phyloP scores from a whole-genome alignment of 2,888 invertebrate species.

The Blastobasis adustella region DNA sequence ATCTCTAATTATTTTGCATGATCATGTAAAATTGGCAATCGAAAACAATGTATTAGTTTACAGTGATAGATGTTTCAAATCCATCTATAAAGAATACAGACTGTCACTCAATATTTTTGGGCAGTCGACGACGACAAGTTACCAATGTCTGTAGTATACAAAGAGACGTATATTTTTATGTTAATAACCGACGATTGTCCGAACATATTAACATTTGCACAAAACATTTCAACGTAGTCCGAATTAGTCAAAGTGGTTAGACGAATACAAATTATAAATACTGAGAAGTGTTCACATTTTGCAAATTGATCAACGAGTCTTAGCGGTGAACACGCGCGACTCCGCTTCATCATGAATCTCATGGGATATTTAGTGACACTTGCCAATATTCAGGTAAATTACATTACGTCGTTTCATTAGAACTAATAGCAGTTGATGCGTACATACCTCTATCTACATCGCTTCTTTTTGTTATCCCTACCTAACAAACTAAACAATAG shows the following conservation, averaged over 20 bases:
- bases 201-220: slow-evolving; percentile 34
- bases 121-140: not conserved
- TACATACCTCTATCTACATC: too few species aligned
- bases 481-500: too few species aligned
- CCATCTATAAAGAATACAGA: slow-evolving; percentile 3
- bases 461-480: too few species aligned
- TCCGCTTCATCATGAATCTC: slow-evolving; percentile 23
- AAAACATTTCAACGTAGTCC: slow-evolving; percentile 26
- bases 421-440: not conserved
- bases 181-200: slow-evolving; percentile 26
- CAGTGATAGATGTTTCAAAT: slow-evolving; percentile 11
- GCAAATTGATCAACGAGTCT: slow-evolving; percentile 19
- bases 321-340: slow-evolving; percentile 1
- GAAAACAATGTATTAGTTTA: not conserved
- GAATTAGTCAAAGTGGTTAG: slow-evolving; percentile 30
- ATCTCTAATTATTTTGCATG: not conserved
- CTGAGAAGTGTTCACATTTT: slow-evolving; percentile 15
- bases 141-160: not conserved
- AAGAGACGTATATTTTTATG: slow-evolving; percentile 26
- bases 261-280: slow-evolving; percentile 42
- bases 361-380: slow-evolving; percentile 31
- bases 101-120: not conserved
- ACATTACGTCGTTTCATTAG: slow-evolving; percentile 1
- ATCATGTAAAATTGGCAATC: not conserved
- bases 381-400: slow-evolving; percentile 31